Conservation (phyloP, 2,888 invertebrate genomes). For the Branchellion lobata region DNA sequence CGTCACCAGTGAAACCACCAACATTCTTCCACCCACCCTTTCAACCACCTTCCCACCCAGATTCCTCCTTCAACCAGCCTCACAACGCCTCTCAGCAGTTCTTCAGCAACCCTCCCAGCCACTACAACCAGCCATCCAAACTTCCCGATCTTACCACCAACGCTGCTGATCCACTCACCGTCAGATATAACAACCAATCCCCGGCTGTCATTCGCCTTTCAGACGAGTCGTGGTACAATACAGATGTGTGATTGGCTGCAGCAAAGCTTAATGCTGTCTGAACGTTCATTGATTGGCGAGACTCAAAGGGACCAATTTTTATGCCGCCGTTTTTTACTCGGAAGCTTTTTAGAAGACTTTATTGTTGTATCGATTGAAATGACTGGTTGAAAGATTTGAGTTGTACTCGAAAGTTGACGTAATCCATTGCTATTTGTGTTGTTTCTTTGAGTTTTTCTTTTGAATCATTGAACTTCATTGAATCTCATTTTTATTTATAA, state of each 20-base stretch:
- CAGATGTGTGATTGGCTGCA: slow-evolving; percentile 34
- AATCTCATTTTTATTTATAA: too few relatives aligned
- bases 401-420: too few relatives aligned
- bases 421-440: too few relatives aligned
- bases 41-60: neutral
- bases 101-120: neutral
- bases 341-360: too few relatives aligned
- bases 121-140: neutral
- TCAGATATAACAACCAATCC: slow-evolving; percentile 35
- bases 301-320: too few relatives aligned
- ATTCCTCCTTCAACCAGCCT: neutral
- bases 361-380: too few relatives aligned
- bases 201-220: slow-evolving; percentile 7
- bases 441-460: too few relatives aligned
- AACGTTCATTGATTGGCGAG: too few relatives aligned
- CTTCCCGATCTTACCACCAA: slow-evolving; percentile 36
- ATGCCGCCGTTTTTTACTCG: too few relatives aligned
- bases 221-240: slow-evolving; percentile 37
- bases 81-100: neutral
- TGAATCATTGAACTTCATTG: too few relatives aligned
- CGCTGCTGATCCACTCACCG: slow-evolving; percentile 25
- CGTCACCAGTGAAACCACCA: neutral
- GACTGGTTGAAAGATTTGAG: too few relatives aligned
- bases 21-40: neutral
- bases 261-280: too few relatives aligned